phyloP scores from a whole-genome alignment of 2,797 vertebrate genomes.

The Muscicapa comitata region DNA sequence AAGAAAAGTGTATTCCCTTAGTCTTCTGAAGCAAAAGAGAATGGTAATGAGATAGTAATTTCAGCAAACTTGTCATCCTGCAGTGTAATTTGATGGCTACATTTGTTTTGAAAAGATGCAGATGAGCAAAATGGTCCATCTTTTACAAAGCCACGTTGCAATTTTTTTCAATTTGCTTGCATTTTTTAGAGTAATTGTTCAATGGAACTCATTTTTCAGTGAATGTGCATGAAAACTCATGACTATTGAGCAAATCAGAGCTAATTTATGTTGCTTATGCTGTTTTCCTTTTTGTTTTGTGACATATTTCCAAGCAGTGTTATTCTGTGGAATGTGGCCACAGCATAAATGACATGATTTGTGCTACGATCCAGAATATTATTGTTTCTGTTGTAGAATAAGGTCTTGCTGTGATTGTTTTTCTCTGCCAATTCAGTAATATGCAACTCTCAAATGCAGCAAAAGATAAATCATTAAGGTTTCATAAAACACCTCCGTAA shows the following conservation, averaged over 20 bases:
- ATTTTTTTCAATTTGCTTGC: not conserved
- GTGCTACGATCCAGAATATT: not conserved
- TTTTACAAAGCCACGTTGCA: not conserved
- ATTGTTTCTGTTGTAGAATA: not conserved
- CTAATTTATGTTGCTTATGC: not conserved
- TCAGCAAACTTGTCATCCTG: not conserved
- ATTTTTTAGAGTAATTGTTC: not conserved
- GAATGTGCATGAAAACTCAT: not conserved
- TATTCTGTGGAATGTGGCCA: not conserved
- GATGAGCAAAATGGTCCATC: not conserved
- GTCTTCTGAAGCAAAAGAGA: not conserved
- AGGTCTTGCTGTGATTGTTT: not conserved
- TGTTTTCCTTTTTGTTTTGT: not conserved
- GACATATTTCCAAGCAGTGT: not conserved
- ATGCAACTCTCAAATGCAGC: not conserved
- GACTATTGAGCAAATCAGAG: not conserved
- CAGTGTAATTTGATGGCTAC: not conserved
- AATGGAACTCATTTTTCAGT: not conserved
- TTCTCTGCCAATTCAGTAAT: not conserved
- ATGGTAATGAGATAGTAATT: not conserved
- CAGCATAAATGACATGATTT: not conserved
- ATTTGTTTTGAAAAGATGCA: conserved; percentile 19
- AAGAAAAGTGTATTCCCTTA: not conserved
- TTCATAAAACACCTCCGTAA: not conserved
- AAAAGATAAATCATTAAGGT: not conserved